These are phyloP conservation scores for Brotogeris chrysoptera DNA, from an alignment of 2,797 vertebrate genomes.

Conservation along the genomic window DNA sequence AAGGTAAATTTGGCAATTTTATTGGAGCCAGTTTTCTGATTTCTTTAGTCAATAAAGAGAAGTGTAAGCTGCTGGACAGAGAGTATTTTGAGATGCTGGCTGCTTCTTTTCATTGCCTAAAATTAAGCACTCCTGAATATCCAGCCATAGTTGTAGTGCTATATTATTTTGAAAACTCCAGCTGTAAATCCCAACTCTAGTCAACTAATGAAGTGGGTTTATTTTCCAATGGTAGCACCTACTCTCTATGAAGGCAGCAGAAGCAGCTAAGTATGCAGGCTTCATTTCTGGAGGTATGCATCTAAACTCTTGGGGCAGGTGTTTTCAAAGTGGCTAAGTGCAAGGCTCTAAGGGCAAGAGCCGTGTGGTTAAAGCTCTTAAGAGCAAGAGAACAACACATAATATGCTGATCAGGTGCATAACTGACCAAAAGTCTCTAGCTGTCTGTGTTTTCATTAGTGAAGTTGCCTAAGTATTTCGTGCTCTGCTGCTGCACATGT, in stretches of 20 bases:
- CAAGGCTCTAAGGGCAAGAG: background rate
- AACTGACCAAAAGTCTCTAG: background rate
- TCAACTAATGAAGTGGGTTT: background rate
- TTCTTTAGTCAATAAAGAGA: background rate
- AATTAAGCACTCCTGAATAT: background rate
- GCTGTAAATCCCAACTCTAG: background rate
- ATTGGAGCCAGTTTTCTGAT: background rate
- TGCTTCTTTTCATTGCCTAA: background rate
- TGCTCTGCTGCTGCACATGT: background rate
- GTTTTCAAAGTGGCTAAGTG: background rate
- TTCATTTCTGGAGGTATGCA: background rate
- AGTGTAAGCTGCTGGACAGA: background rate
- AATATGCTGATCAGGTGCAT: background rate
- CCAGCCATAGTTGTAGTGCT: background rate
- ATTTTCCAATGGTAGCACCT: background rate
- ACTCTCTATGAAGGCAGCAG: background rate
- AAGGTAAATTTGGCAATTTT: conserved; percentile 22
- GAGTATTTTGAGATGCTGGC: background rate
- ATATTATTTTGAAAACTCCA: background rate
- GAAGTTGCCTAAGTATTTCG: background rate
- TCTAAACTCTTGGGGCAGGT: background rate
- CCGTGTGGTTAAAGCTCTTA: background rate
- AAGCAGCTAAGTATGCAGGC: background rate
- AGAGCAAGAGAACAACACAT: background rate
- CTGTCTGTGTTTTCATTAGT: background rate